Percentiles rank a stretch among this genome's conserved stretches.
phyloP scores from a whole-genome alignment of 2,797 vertebrate species.

The Xerus rutilus region DNA sequence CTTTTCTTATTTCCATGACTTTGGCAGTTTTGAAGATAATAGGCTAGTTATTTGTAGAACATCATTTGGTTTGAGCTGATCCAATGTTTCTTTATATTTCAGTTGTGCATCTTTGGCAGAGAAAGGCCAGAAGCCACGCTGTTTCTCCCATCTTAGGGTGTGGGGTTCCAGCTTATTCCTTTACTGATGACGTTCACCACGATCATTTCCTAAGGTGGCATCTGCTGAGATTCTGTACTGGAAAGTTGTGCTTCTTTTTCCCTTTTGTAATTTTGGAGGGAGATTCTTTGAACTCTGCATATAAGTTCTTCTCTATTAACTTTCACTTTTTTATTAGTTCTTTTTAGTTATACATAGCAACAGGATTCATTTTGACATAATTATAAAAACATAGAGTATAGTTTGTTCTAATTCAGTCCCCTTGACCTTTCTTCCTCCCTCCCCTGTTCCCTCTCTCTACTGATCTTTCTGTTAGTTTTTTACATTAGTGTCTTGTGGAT shows the following conservation, averaged over 20 bases:
- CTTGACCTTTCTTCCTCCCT: too few relatives aligned
- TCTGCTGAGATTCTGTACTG: not conserved
- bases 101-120: not conserved
- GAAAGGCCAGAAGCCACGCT: fast-evolving
- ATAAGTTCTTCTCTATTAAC: not conserved
- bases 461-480: too few relatives aligned
- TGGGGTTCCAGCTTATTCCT: not conserved
- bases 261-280: not conserved
- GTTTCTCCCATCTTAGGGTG: fast-evolving
- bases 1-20: not conserved
- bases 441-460: too few relatives aligned
- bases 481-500: too few relatives aligned
- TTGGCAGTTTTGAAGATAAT: not conserved
- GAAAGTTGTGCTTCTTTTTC: not conserved
- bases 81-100: not conserved
- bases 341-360: too few relatives aligned
- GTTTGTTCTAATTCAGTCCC: too few relatives aligned
- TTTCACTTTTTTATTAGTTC: not conserved
- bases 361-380: too few relatives aligned
- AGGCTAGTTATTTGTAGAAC: not conserved
- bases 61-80: not conserved
- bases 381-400: too few relatives aligned
- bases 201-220: not conserved
- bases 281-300: constrained; percentile 1
- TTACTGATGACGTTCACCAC: not conserved